Evolutionary conservation across 1,140 invertebrate species (phyloP).

Genomic region (Macrobrachium nipponense): DNA sequence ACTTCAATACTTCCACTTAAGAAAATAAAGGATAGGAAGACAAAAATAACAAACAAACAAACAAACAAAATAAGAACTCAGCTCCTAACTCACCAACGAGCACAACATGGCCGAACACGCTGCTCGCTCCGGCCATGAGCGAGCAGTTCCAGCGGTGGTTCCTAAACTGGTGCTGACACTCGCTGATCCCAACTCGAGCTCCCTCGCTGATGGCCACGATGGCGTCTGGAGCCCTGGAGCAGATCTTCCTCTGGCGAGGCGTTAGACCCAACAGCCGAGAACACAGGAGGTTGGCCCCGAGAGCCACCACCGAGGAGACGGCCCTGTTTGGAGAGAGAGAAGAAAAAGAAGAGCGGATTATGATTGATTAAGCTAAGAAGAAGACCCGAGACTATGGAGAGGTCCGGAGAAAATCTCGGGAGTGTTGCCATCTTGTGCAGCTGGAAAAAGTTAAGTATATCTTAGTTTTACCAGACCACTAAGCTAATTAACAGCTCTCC

Average conservation of each 20-base stretch:
- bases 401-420: too few species aligned
- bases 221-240: conserved; percentile 67
- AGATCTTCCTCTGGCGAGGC: conserved; percentile 42
- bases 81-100: conserved; percentile 79
- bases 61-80: too few species aligned
- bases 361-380: background rate
- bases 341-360: background rate
- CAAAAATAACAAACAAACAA: too few species aligned
- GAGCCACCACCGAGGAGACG: conserved; percentile 31
- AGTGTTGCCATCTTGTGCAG: too few species aligned
- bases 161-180: conserved; percentile 88
- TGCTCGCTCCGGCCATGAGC: conserved; percentile 73
- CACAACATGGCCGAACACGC: conserved; percentile 87
- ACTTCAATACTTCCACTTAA: background rate
- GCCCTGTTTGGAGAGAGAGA: conserved; percentile 9
- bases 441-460: too few species aligned
- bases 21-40: background rate
- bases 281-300: conserved; percentile 43
- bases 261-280: conserved; percentile 32
- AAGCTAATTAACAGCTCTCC: too few species aligned
- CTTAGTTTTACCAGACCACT: too few species aligned
- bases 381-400: too few species aligned
- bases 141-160: conserved; percentile 93
- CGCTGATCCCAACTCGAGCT: conserved; percentile 72
- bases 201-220: conserved; percentile 69